A percentile compares a stretch with the other conserved stretches of the same genome.
phyloP scores from a whole-genome alignment of 2,113 vertebrate genomes.

The Bombycilla garrulus region DNA sequence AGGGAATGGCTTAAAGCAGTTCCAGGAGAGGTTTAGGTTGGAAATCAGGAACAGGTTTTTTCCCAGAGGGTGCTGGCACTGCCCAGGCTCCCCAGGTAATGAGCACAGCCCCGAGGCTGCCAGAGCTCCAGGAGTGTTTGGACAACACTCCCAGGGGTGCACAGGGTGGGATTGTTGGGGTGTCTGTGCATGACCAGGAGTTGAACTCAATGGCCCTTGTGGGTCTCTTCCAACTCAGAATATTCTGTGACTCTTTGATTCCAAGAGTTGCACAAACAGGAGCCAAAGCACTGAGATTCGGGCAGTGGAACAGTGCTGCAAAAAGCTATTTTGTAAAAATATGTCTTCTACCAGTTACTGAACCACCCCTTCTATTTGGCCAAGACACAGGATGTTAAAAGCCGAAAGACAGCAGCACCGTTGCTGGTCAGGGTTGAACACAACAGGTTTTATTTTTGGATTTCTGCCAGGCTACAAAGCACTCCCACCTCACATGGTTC shows the following conservation, averaged over 20 bases:
- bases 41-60: neutral
- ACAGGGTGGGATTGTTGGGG: neutral
- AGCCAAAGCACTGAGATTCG: neutral
- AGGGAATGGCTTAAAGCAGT: neutral
- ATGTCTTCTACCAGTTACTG: fast-evolving
- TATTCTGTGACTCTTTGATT: neutral
- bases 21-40: neutral
- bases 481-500: neutral
- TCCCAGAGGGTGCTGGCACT: neutral
- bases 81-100: neutral
- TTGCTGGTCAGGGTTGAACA: neutral
- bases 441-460: neutral
- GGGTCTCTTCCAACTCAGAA: neutral
- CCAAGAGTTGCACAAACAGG: neutral
- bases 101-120: fast-evolving
- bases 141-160: fast-evolving
- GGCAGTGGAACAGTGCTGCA: neutral
- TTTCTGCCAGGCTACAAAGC: neutral
- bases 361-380: neutral
- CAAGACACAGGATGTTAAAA: neutral
- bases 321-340: neutral
- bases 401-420: neutral
- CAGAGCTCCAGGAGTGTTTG: fast-evolving
- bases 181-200: neutral
- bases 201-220: fast-evolving